Evolutionary conservation across 2,797 vertebrate genomes (phyloP).

Genomic region (Lophura swinhoii): DNA sequence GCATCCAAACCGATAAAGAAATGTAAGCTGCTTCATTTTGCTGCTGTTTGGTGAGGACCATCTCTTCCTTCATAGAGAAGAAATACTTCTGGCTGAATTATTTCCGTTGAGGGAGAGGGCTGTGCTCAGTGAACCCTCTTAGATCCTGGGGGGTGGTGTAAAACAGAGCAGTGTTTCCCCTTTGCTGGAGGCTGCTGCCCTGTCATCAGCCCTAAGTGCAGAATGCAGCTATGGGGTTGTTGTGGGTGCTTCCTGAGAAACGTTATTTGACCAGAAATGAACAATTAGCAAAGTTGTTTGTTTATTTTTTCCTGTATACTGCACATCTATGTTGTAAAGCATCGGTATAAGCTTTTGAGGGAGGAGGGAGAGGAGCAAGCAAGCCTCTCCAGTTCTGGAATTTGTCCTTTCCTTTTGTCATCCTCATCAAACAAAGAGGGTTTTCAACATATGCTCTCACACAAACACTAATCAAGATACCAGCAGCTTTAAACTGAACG

Average conservation of each 20-base stretch:
- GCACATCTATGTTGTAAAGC: background rate
- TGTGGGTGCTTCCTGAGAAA: background rate
- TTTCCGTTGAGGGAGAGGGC: background rate
- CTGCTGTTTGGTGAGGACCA: background rate
- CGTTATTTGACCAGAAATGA: background rate
- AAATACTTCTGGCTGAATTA: background rate
- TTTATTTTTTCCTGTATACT: background rate
- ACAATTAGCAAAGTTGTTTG: background rate
- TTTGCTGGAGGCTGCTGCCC: background rate
- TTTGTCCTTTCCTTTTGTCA: background rate
- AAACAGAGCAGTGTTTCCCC: background rate
- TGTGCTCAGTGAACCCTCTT: background rate
- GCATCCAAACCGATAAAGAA: rapidly evolving
- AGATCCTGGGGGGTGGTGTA: background rate
- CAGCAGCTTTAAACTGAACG: background rate
- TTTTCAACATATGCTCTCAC: background rate
- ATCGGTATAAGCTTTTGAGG: background rate
- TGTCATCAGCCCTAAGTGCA: background rate
- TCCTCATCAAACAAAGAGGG: background rate
- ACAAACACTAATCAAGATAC: background rate
- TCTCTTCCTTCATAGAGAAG: background rate
- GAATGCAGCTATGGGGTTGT: background rate
- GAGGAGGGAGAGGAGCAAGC: background rate
- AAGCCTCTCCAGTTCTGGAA: background rate
- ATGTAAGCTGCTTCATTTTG: rapidly evolving